Base-by-base conservation (phyloP, 2,888 invertebrate genomes). In the Meta bourneti region DNA sequence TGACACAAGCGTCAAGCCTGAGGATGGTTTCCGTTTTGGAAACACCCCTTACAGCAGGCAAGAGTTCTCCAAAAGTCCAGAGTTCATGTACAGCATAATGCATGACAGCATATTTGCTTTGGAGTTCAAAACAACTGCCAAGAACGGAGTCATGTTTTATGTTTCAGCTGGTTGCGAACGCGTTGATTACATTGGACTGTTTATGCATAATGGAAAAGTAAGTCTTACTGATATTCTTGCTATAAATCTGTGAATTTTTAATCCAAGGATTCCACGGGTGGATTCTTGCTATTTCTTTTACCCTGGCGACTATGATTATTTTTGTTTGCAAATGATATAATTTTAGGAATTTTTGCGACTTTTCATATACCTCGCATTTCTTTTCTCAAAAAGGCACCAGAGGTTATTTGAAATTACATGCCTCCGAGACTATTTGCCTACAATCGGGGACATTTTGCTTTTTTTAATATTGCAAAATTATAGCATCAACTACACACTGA, bases 71-170 rank as follows among this genome's bases (percentile, higher is more conserved):
- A 87, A 89, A 11, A 84, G 93, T 8, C 49, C 48, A 8, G 85
- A 89, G 7, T 91, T 93, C 34, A 91, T 92, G 79, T 82, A 69
- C 19, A 88, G 81, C 49, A 83, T 93, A 7, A 49, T 90, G 1
- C 91, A 93, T 72, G 93, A 93, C 8, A 93, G 93, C 83, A 89
- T 85, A 7, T 93, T 93, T 74, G 84, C 91, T 9, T 61, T 93
- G 0, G 93, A 93, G 48, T 93, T 93, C 87, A 90, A 90, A 13
- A 93, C 93, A 0, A 51, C 80, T 6, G 52, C 20, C 9, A 54
- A 61, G 0, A 79, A 71, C 88, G 98, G 98, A 0, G 95, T 98
- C 7, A 96, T 99, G 19, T 97, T 99, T 95, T 99, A 98, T 95
- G 94, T 95, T 49, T 34, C 34, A 34, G 95, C 96, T 0, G 96